Evolutionary conservation across 1,140 invertebrate genomes (phyloP), one percentile per base, ranked within the genome.

Genomic region (Drosophila setifemur): DNA sequence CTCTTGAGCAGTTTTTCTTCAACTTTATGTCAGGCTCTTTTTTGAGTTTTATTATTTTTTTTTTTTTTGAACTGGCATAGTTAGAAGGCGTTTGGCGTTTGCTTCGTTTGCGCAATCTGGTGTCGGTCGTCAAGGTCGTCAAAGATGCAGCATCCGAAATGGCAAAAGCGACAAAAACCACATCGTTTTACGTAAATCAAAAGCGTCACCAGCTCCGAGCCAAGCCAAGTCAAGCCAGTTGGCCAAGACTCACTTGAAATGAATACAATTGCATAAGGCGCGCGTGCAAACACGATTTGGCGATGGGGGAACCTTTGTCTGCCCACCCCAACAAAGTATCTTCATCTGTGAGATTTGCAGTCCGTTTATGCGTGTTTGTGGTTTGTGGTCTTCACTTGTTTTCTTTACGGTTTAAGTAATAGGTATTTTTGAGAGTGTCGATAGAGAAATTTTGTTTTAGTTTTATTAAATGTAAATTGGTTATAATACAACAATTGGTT

Each of bases 81-180:
- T 64, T 64, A 64, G 60, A 64, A 64, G 61, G 61, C 61, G 61
- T 45, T 63, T 28, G 37, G 40, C 42, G 31, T 63, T 47, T 40
- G 60, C 18, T 28, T 63, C 29, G 55, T 33, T 63, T 64, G 57
- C 60, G 18, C 60, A 64, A 64, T 64, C 60, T 64, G 39, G 31
- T 66, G 42, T 64, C 53, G 58, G 25, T 64, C 61, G 61, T 66
- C 61, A 66, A 66, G 61, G 61, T 66, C 61, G 61, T 64, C 60
- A 63, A 47, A 66, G 60, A 66, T 49, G 61, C 61, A 40, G 31
- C 43, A 11, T 25, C 60, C 42, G 40, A 66, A 66, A 66, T 66
- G 57, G 61, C 61, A 66, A 47, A 39, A 25, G 49, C 57, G 18
- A 29, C 28, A 50, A 37, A 26, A 29, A 23, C 33, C 42, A 25